Evolutionary conservation across 23 tunicate species (phyloP).

Genomic region (Diplosoma virens): DNA sequence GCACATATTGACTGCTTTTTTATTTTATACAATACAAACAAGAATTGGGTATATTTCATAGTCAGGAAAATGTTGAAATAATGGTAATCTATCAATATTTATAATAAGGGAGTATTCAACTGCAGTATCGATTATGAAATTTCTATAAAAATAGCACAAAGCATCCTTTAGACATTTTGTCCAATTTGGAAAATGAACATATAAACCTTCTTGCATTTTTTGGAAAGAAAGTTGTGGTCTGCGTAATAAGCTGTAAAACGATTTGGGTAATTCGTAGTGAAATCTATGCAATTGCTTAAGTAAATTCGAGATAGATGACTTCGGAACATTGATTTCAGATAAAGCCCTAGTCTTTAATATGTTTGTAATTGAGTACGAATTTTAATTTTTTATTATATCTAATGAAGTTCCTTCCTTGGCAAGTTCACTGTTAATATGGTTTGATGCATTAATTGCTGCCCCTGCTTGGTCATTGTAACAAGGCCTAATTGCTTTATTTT

Average conservation of each 20-base stretch:
- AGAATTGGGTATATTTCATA: constrained; percentile 46
- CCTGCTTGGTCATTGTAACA: too few relatives aligned
- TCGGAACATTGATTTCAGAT: constrained; percentile 44
- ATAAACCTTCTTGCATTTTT: constrained; percentile 27
- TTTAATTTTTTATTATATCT: too few relatives aligned
- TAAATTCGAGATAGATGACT: constrained; percentile 26
- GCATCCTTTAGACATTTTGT: background rate
- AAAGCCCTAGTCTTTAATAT: constrained; percentile 35
- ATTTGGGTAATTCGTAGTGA: constrained; percentile 27
- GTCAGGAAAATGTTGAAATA: constrained; percentile 43
- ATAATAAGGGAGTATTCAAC: constrained; percentile 17
- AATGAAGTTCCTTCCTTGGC: too few relatives aligned
- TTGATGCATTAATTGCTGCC: too few relatives aligned
- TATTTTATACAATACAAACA: constrained; percentile 19
- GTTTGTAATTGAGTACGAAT: too few relatives aligned
- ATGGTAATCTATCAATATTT: constrained; percentile 58
- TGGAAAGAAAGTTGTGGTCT: constrained; percentile 1
- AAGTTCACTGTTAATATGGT: too few relatives aligned
- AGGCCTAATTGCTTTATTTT: too few relatives aligned
- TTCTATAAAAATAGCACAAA: background rate
- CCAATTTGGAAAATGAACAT: constrained; percentile 58
- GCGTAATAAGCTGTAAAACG: constrained; percentile 19
- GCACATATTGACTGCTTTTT: constrained; percentile 54
- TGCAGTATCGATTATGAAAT: background rate
- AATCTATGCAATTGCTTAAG: constrained; percentile 14